A percentile compares a stretch with the other conserved stretches of the same genome.
phyloP scores from a whole-genome alignment of 2,888 invertebrate species.

The Phorcus lineatus region DNA sequence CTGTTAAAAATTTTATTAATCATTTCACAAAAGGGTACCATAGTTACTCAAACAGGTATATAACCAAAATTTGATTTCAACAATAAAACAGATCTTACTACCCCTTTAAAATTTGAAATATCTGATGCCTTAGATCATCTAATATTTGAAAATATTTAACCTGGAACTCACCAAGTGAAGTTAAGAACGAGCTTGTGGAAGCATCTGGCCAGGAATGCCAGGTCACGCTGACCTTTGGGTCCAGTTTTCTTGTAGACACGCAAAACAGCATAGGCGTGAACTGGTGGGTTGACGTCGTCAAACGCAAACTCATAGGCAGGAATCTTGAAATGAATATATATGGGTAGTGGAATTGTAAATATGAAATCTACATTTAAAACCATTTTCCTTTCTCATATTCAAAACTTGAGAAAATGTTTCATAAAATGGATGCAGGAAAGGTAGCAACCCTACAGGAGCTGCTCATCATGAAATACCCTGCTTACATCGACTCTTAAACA shows the following conservation, averaged over 20 bases:
- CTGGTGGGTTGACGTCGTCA: constrained; percentile 75
- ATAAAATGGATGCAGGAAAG: too few species aligned
- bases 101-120: too few species aligned
- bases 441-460: too few species aligned
- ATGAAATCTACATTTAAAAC: too few species aligned
- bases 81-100: not conserved
- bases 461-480: too few species aligned
- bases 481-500: too few species aligned
- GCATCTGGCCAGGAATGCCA: constrained; percentile 70
- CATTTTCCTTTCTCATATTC: too few species aligned
- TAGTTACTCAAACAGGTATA: too few species aligned
- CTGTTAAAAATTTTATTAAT: too few species aligned
- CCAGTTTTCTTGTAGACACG: constrained; percentile 67
- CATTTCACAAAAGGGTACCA: too few species aligned
- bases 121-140: not conserved
- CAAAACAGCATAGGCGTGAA: constrained; percentile 74
- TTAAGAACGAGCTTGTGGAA: constrained; percentile 74
- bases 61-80: not conserved
- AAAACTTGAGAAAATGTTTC: too few species aligned
- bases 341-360: too few species aligned
- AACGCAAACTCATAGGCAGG: constrained; percentile 76
- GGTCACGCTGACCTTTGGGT: constrained; percentile 61
- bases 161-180: constrained; percentile 71
- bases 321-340: constrained; percentile 50
- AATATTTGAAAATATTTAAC: not conserved